These are phyloP conservation scores for Pheosia tremula DNA, from an alignment of 2,888 invertebrate species.

Conservation along the genomic window DNA sequence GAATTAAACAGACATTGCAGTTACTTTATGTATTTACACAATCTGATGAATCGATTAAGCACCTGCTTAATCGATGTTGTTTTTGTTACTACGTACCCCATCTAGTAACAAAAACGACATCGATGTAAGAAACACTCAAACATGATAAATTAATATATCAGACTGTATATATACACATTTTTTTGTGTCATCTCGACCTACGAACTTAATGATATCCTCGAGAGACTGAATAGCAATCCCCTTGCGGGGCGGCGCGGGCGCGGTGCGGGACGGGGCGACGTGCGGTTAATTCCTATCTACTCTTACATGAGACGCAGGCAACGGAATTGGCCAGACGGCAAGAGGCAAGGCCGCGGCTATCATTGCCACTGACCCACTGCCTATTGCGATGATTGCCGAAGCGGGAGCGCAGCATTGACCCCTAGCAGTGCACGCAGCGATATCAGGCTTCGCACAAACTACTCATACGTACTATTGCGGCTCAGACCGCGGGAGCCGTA, in stretches of 20 bases:
- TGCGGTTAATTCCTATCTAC: neutral
- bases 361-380: conserved; percentile 12
- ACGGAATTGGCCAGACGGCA: neutral
- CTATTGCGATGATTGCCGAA: conserved; percentile 5
- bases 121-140: no score
- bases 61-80: no score
- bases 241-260: neutral
- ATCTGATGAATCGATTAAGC: no score
- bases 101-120: no score
- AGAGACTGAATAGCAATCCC: neutral
- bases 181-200: neutral
- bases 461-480: neutral
- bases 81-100: no score
- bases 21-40: no score
- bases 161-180: neutral
- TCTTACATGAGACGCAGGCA: neutral
- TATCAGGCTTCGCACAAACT: neutral
- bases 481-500: neutral
- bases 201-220: neutral
- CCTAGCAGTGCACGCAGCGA: neutral
- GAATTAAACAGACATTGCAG: no score
- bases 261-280: no score
- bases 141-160: neutral
- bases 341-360: conserved; percentile 5
- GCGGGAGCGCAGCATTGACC: conserved; percentile 9